Evolutionary conservation across 2,888 invertebrate genomes (phyloP).

Genomic region (Dryobota labecula): DNA sequence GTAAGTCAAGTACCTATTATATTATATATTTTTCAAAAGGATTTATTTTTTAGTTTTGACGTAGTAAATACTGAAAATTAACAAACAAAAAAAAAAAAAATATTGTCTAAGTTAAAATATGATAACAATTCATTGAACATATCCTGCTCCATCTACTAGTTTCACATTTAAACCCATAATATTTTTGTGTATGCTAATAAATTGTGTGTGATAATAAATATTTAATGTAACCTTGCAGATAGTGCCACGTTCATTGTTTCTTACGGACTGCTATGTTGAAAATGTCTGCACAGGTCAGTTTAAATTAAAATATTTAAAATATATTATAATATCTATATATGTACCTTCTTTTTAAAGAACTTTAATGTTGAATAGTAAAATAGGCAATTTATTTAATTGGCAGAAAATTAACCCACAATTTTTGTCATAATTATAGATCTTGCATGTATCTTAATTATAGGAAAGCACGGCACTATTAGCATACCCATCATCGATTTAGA

Average conservation of each 20-base stretch:
- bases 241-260: slow-evolving; percentile 22
- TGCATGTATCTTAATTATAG: neutral
- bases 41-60: neutral
- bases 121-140: slow-evolving; percentile 7
- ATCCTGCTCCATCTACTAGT: slow-evolving; percentile 8
- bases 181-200: slow-evolving; percentile 21
- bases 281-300: slow-evolving; percentile 79
- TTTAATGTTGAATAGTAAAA: neutral
- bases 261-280: slow-evolving; percentile 68
- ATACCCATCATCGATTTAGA: no score
- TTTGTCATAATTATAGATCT: neutral
- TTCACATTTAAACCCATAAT: slow-evolving; percentile 6
- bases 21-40: neutral
- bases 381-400: neutral
- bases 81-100: no score
- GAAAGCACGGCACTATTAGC: neutral
- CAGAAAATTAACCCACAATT: no score
- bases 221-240: slow-evolving; percentile 53
- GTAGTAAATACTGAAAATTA: neutral
- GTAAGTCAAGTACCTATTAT: neutral
- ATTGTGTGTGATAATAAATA: slow-evolving; percentile 27
- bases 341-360: neutral
- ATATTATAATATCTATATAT: neutral
- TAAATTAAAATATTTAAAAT: slow-evolving; percentile 20
- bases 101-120: neutral